Evolutionary conservation across 2,888 invertebrate genomes (phyloP).

Genomic region (Cenopis cana): DNA sequence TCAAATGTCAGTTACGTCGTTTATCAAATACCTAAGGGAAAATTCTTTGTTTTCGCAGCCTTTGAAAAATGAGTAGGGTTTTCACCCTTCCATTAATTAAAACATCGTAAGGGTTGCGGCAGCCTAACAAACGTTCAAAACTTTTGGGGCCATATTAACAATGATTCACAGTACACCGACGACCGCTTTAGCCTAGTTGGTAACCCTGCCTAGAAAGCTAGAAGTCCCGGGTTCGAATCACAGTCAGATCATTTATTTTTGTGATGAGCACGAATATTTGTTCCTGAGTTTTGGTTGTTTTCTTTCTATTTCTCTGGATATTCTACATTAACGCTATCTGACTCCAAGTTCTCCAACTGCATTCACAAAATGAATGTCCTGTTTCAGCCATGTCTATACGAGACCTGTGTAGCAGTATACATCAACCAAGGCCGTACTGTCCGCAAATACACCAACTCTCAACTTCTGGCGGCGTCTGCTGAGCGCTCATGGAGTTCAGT

Average conservation of each 20-base stretch:
- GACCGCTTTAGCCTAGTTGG: too few species aligned
- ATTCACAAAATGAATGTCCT: not conserved
- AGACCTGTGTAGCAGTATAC: conserved; percentile 81
- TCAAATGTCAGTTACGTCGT: conserved; percentile 4
- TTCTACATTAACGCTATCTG: too few species aligned
- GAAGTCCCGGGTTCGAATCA: too few species aligned
- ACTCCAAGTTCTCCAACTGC: not conserved
- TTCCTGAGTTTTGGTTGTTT: too few species aligned
- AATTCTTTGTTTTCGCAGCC: conserved; percentile 12
- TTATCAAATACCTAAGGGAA: conserved; percentile 2
- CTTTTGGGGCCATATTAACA: too few species aligned
- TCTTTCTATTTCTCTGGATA: too few species aligned
- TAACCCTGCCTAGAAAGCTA: too few species aligned
- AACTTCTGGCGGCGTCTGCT: conserved; percentile 60
- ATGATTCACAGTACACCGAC: too few species aligned
- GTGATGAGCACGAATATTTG: too few species aligned
- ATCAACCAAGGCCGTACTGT: conserved; percentile 61
- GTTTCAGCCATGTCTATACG: conserved; percentile 84
- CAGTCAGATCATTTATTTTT: too few species aligned
- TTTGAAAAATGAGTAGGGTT: conserved; percentile 29
- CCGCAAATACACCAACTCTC: conserved; percentile 69
- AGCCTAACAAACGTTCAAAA: conserved; percentile 12
- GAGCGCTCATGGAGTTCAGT: conserved; percentile 72
- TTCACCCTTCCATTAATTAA: conserved; percentile 18
- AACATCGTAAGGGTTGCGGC: conserved; percentile 8